Percentiles rank a stretch among this genome's conserved stretches.
phyloP scores from a whole-genome alignment of 2,888 invertebrate species.

The Drosophila percnosoma region DNA sequence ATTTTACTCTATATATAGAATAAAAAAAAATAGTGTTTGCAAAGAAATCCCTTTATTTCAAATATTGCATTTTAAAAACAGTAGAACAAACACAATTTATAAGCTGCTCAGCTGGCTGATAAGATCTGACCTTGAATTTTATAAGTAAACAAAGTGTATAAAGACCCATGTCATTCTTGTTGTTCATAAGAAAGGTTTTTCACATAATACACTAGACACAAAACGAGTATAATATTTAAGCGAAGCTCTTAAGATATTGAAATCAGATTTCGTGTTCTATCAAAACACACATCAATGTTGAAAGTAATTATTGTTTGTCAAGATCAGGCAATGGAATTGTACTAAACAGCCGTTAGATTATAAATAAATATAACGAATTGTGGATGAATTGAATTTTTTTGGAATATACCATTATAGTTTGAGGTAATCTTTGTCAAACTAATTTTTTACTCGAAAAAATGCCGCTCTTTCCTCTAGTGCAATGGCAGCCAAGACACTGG shows the following conservation, averaged over 20 bases:
- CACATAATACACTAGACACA: not conserved
- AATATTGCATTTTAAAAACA: not conserved
- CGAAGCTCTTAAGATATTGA: not conserved
- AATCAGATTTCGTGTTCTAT: not conserved
- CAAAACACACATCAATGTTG: not conserved
- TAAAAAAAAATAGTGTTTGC: not conserved
- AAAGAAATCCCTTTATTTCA: not conserved
- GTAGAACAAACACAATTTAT: not conserved
- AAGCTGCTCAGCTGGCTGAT: not conserved
- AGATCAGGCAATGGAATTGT: not conserved
- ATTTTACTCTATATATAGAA: not conserved
- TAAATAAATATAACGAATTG: not conserved
- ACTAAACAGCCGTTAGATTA: not conserved
- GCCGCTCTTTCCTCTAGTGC: not conserved
- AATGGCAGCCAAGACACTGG: conserved; percentile 15
- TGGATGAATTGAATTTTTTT: not conserved
- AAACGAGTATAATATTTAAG: not conserved
- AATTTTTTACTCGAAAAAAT: not conserved
- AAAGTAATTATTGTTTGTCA: not conserved
- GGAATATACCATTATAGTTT: not conserved
- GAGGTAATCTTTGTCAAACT: not conserved
- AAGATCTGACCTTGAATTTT: not conserved
- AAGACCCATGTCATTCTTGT: too few species aligned
- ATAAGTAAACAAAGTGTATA: not conserved
- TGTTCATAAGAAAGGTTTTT: not conserved